Evolutionary conservation across 1,140 invertebrate species (phyloP), one percentile per base, ranked within the genome.

Genomic region (Bombus soroeensis): DNA sequence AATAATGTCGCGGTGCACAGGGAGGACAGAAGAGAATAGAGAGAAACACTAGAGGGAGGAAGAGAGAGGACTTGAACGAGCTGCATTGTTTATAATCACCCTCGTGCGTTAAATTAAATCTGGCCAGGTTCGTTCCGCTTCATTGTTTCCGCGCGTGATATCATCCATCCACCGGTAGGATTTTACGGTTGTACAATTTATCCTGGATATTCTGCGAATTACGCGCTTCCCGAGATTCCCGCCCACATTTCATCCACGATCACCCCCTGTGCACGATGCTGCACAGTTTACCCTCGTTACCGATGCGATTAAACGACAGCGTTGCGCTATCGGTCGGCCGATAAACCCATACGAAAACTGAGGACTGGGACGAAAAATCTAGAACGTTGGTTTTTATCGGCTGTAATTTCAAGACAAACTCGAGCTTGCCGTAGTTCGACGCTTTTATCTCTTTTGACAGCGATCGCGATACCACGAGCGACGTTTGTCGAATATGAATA

Each of bases 51-150:
- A 2, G 22, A 39, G 22, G 5, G 68, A 34, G n/a, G 41, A 57
- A 53, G 34, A 57, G 32, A 64, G 62, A 64, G 78, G 57, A 53
- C 53, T 47, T 47, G 62, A 64, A 72, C 83, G 79, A 68, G 79
- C 70, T 28, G 87, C 84, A 89, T 89, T 89, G 87, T 89, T 89
- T 89, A 89, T 89, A 89, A 89, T 89, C 76, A 73, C 72, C 72
- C 70, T 64, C n/a, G 77, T 57, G 66, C 66, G 84, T 83, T 87
- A 79, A 81, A 89, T 83, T 80, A 89, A 89, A 89, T 86, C 71
- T 81, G 68, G 25, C 62, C 59, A 43, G 22, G 62, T 37, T 28
- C n/a, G 39, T 47, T 57, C 70, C 39, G 41, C 25, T 72, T 82
- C 81, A 86, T 89, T 89, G 88, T 81, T 85, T 43, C 71, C 59